Conservation (phyloP, 2,113 vertebrate species). For the Pluvialis apricaria region DNA sequence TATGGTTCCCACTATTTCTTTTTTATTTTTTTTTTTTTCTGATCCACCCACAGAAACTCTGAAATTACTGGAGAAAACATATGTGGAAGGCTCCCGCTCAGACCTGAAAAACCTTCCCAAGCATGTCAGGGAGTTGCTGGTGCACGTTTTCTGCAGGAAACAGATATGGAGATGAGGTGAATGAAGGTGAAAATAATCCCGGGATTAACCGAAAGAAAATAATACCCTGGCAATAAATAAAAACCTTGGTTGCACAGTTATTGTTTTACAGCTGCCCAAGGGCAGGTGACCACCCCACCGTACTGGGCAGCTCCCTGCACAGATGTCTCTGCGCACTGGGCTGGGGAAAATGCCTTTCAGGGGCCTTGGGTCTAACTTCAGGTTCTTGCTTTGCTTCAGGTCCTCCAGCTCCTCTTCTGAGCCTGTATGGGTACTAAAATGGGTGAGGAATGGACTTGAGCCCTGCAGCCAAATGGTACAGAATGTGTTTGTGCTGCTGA, state of each 20-base stretch:
- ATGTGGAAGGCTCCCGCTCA: neutral
- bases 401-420: neutral
- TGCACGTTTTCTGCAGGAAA: neutral
- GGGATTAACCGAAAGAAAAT: neutral
- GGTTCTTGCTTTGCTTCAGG: neutral
- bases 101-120: neutral
- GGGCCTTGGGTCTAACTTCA: neutral
- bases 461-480: neutral
- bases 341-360: neutral
- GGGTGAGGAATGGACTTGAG: neutral
- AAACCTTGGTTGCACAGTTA: neutral
- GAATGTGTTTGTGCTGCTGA: neutral
- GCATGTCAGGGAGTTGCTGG: rapidly evolving
- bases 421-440: neutral
- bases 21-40: neutral
- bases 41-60: neutral
- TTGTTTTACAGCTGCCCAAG: neutral
- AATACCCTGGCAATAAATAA: neutral
- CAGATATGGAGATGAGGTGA: neutral
- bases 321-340: neutral
- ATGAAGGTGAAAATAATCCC: neutral
- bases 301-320: neutral
- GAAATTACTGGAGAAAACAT: neutral
- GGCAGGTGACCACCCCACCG: neutral
- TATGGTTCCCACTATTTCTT: neutral